Conservation (phyloP, 2,797 vertebrate genomes). For the Argya squamiceps region DNA sequence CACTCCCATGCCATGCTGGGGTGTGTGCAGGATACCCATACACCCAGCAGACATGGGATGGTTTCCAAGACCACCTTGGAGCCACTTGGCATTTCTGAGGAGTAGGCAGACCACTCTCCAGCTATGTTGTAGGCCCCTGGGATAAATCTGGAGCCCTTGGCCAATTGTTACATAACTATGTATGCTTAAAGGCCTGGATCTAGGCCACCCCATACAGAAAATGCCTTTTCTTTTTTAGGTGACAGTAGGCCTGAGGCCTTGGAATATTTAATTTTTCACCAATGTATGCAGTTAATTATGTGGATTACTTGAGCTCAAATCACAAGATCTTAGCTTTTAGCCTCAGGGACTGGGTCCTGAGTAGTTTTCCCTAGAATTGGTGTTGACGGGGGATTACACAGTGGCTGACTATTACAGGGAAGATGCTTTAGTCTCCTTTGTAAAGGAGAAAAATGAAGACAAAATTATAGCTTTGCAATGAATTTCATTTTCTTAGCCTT, state of each 20-base stretch:
- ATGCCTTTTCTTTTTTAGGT: slow-evolving; percentile 31
- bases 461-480: slow-evolving; percentile 53
- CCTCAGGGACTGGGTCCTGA: slow-evolving; percentile 67
- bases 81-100: not conserved
- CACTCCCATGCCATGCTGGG: not conserved
- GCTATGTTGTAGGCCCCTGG: not conserved
- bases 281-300: not conserved
- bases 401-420: slow-evolving; percentile 57
- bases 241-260: not conserved
- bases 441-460: slow-evolving; percentile 32
- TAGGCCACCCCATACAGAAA: not conserved
- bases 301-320: slow-evolving; percentile 39
- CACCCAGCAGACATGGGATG: not conserved
- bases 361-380: slow-evolving; percentile 63
- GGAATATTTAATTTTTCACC: slow-evolving; percentile 2
- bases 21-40: not conserved
- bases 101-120: not conserved
- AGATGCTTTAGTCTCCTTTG: slow-evolving; percentile 58
- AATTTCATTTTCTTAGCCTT: slow-evolving; percentile 49
- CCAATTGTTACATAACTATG: not conserved
- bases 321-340: slow-evolving; percentile 32
- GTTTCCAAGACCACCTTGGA: not conserved
- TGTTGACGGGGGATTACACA: slow-evolving; percentile 49
- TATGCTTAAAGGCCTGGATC: not conserved
- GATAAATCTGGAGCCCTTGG: not conserved